Evolutionary conservation across 1,140 invertebrate species (phyloP).

Genomic region (Zaprionus tsacasi): DNA sequence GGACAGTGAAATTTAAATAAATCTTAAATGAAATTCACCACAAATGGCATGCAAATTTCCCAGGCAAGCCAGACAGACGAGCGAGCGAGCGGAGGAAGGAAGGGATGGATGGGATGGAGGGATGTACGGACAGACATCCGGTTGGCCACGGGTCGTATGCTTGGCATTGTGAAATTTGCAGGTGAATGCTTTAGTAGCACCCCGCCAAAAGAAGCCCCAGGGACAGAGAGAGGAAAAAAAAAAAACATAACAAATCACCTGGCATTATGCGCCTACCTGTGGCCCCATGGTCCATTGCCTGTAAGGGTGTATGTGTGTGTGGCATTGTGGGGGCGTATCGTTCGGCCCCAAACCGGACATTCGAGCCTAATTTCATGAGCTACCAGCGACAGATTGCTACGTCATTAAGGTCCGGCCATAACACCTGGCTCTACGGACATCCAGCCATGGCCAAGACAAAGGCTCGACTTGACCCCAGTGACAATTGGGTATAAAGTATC

Average conservation of each 20-base stretch:
- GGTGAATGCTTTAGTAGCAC: slow-evolving; percentile 64
- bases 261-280: slow-evolving; percentile 65
- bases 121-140: slow-evolving; percentile 40
- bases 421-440: slow-evolving; percentile 1
- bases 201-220: slow-evolving; percentile 51
- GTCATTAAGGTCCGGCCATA: slow-evolving; percentile 54
- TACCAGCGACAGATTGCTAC: slow-evolving; percentile 65
- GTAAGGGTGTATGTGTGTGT: background rate
- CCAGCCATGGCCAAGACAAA: background rate
- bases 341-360: slow-evolving; percentile 54
- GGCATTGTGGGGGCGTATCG: slow-evolving; percentile 20
- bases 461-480: slow-evolving; percentile 23
- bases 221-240: slow-evolving; percentile 45
- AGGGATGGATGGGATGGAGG: background rate
- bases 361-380: slow-evolving; percentile 76
- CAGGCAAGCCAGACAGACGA: slow-evolving; percentile 10
- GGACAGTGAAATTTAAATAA: slow-evolving; percentile 67
- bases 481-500: slow-evolving; percentile 42
- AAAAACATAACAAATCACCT: slow-evolving; percentile 67
- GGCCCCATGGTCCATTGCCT: slow-evolving; percentile 20
- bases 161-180: slow-evolving; percentile 71
- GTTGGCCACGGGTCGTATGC: slow-evolving; percentile 54
- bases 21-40: slow-evolving; percentile 74
- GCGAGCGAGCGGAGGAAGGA: background rate
- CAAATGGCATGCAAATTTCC: slow-evolving; percentile 74